phyloP scores from a whole-genome alignment of 2,113 vertebrate genomes.

The Myiopsitta monachus region DNA sequence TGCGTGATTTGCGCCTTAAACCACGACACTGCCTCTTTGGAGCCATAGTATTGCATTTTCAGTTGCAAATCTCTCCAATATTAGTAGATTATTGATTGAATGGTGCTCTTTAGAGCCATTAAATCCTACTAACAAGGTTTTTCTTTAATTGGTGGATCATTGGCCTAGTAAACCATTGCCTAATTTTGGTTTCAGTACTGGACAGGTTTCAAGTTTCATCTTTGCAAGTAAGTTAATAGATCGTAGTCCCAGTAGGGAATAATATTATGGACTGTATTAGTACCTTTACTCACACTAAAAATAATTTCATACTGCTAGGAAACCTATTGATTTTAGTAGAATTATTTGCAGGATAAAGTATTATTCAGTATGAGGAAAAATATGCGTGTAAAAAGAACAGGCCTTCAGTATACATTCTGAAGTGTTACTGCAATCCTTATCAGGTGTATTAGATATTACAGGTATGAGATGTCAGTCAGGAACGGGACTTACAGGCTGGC shows the following conservation, averaged over 20 bases:
- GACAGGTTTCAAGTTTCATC: neutral
- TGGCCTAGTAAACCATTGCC: neutral
- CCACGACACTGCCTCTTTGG: neutral
- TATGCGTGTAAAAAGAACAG: neutral
- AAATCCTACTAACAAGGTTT: neutral
- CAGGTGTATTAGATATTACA: neutral
- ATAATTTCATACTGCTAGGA: neutral
- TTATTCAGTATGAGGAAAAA: neutral
- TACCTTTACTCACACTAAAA: neutral
- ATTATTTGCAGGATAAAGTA: neutral
- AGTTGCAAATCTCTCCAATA: neutral
- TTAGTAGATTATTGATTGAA: conserved; percentile 17
- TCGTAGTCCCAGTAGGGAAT: neutral
- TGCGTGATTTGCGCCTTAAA: too few species aligned
- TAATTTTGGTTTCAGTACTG: neutral
- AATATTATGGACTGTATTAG: neutral
- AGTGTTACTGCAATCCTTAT: neutral
- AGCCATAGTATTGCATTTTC: neutral
- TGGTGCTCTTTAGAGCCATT: neutral
- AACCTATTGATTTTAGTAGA: neutral
- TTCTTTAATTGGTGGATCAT: neutral
- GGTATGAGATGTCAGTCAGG: neutral
- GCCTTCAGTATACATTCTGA: neutral
- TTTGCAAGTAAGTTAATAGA: neutral
- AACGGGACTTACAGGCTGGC: neutral